Conservation (phyloP, 2,113 vertebrate species). For the Motacilla tschutschensis region DNA sequence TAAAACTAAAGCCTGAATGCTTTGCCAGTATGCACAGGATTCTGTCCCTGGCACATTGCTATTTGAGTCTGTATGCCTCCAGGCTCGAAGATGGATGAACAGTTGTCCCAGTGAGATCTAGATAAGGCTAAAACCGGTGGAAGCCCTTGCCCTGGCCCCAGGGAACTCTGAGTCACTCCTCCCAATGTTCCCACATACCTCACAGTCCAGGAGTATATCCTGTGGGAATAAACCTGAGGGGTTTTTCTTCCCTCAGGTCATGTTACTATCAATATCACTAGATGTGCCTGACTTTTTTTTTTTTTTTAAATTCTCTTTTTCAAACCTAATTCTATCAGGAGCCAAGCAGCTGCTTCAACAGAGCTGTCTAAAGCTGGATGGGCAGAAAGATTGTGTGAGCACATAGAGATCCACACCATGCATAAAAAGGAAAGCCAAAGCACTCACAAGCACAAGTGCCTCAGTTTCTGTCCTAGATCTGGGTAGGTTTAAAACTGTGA, state of each 20-base stretch:
- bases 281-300: neutral
- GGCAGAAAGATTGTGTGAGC: neutral
- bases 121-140: neutral
- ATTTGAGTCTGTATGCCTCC: neutral
- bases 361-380: neutral
- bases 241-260: neutral
- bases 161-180: neutral
- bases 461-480: neutral
- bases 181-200: neutral
- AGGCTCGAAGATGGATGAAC: neutral
- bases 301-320: neutral
- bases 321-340: neutral
- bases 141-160: neutral
- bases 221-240: neutral
- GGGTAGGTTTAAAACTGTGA: neutral
- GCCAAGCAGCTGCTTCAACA: rapidly evolving
- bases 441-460: neutral
- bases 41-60: neutral
- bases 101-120: neutral
- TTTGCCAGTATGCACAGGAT: neutral
- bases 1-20: neutral
- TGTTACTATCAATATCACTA: neutral
- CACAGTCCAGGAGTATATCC: neutral
- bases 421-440: neutral
- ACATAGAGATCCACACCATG: neutral